Evolutionary conservation across 2,113 vertebrate species (phyloP).

Genomic region (Chloebia gouldiae): DNA sequence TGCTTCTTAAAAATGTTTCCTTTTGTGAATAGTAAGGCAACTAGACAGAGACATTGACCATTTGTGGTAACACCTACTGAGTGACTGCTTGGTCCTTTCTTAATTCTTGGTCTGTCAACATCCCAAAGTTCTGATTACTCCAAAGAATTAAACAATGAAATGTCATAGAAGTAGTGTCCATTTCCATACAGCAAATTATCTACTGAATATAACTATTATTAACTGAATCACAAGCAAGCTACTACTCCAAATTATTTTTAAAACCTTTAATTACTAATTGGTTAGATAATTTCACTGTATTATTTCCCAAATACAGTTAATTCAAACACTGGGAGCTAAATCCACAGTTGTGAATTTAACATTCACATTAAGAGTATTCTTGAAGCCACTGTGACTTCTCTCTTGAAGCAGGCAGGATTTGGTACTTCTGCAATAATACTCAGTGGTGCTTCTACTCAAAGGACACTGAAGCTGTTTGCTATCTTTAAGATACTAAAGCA

Average conservation of each 20-base stretch:
- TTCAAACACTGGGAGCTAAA: neutral
- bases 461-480: neutral
- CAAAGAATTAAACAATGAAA: neutral
- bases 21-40: neutral
- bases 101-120: neutral
- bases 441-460: neutral
- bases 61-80: neutral
- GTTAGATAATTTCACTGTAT: neutral
- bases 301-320: neutral
- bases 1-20: neutral
- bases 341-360: neutral
- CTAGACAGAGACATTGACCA: neutral
- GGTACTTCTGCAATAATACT: neutral
- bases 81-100: neutral
- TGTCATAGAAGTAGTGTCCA: neutral
- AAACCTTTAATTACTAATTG: neutral
- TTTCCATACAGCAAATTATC: neutral
- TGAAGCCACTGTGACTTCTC: neutral
- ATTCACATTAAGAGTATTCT: neutral
- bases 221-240: neutral
- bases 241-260: neutral
- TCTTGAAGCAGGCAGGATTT: neutral
- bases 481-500: neutral
- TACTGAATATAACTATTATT: neutral
- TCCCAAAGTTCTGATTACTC: neutral